A percentile compares a stretch with the other conserved stretches of the same genome.
Conservation (phyloP, 2,888 invertebrate species). For the Pseudococcus longispinus region DNA sequence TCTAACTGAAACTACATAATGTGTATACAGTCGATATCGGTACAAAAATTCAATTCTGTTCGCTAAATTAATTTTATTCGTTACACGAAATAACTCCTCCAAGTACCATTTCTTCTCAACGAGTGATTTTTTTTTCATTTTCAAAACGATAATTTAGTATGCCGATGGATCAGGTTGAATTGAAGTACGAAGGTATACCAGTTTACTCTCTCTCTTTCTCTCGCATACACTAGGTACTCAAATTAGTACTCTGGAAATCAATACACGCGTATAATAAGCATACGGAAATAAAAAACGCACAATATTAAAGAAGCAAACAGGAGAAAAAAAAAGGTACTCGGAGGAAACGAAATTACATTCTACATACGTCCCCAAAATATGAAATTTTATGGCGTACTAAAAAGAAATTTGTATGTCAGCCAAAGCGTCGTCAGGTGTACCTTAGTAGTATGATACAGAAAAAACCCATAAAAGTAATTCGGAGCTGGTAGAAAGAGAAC, state of each 20-base stretch:
- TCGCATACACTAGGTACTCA: neutral
- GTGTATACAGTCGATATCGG: neutral
- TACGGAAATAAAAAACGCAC: neutral
- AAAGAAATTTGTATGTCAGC: slow-evolving; percentile 54
- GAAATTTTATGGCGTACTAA: slow-evolving; percentile 53
- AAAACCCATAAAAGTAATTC: slow-evolving; percentile 49
- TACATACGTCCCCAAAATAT: slow-evolving; percentile 47
- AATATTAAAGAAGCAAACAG: neutral
- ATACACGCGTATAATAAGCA: neutral
- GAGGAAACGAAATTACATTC: slow-evolving; percentile 45
- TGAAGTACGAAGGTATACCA: neutral
- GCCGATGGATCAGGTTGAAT: neutral
- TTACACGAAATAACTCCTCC: neutral
- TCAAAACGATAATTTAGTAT: neutral
- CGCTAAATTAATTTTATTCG: slow-evolving; percentile 21
- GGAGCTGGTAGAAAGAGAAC: slow-evolving; percentile 39
- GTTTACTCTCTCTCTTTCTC: neutral
- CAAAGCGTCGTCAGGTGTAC: slow-evolving; percentile 53
- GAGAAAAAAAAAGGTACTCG: neutral
- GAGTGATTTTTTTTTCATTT: neutral
- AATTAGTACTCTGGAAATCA: slow-evolving; percentile 21
- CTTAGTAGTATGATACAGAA: slow-evolving; percentile 51
- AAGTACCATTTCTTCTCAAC: neutral
- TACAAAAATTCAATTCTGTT: neutral
- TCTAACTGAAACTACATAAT: neutral